Evolutionary conservation across 2,888 invertebrate genomes (phyloP).

Genomic region (Meloe dianella): DNA sequence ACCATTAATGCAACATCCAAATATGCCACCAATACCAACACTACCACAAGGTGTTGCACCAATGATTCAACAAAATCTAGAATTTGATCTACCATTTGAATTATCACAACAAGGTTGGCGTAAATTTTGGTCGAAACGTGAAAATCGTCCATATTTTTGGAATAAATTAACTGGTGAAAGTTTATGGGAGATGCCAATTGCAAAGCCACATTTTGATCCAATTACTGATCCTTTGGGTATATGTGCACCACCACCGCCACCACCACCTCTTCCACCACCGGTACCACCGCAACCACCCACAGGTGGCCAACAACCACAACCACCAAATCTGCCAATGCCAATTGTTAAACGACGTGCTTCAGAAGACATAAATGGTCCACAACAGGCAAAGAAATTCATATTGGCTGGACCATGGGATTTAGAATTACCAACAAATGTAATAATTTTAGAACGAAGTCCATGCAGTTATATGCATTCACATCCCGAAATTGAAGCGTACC

Average conservation of each 20-base stretch:
- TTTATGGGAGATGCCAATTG: constrained; percentile 94
- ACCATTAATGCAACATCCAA: constrained; percentile 49
- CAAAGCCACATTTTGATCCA: constrained; percentile 84
- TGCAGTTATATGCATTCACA: constrained; percentile 89
- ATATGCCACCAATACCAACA: constrained; percentile 64
- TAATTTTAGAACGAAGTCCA: constrained; percentile 85
- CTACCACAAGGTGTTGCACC: constrained; percentile 65
- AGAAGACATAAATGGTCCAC: constrained; percentile 74
- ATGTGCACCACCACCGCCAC: constrained; percentile 38
- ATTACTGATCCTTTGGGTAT: constrained; percentile 65
- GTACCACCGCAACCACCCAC: constrained; percentile 16
- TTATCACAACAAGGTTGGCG: constrained; percentile 91
- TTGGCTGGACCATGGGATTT: constrained; percentile 94
- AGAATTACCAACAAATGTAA: constrained; percentile 90
- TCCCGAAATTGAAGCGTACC: constrained; percentile 89
- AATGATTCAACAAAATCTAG: constrained; percentile 60
- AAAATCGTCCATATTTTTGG: constrained; percentile 95
- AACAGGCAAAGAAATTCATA: constrained; percentile 81
- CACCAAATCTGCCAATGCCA: constrained; percentile 60
- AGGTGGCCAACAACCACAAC: constrained; percentile 17
- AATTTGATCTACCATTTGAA: constrained; percentile 67
- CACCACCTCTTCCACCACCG: constrained; percentile 2
- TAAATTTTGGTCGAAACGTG: constrained; percentile 95
- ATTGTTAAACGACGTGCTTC: constrained; percentile 78
- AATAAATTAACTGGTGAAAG: constrained; percentile 95